Percentiles rank a stretch among this genome's conserved stretches.
Conservation (phyloP, 2,797 vertebrate genomes). For the Serranus cabrilla region DNA sequence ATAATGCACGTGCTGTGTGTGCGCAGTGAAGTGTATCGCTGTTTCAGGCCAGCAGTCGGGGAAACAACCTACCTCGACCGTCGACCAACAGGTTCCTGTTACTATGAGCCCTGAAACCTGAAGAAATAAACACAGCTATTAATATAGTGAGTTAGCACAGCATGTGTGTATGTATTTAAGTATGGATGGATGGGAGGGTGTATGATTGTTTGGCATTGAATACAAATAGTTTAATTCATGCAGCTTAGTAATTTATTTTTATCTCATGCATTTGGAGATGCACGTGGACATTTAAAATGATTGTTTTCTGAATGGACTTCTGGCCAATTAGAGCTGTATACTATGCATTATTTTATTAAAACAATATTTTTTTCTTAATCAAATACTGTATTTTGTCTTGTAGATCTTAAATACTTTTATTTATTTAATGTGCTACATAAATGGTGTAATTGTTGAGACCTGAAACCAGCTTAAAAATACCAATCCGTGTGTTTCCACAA, state of each 20-base stretch:
- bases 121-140: not conserved
- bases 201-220: not conserved
- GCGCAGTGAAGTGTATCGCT: not conserved
- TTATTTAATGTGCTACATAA: not conserved
- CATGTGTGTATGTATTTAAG: not conserved
- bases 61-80: not conserved
- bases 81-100: conserved; percentile 16
- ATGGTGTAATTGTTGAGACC: no score
- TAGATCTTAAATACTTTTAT: not conserved
- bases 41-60: conserved; percentile 49
- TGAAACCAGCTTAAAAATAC: not conserved
- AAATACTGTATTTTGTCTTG: not conserved
- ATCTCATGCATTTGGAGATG: no score
- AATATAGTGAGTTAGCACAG: not conserved
- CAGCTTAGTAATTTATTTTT: not conserved
- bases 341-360: no score
- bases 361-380: no score
- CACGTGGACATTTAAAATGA: no score
- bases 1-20: not conserved
- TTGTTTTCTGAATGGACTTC: no score
- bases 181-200: not conserved
- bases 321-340: no score
- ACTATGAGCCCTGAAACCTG: conserved; percentile 15
- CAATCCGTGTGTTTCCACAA: not conserved
- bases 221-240: not conserved